Percentiles rank a stretch among this genome's conserved stretches.
Conservation (phyloP, 2,797 vertebrate genomes). For the Sciaenops ocellatus region DNA sequence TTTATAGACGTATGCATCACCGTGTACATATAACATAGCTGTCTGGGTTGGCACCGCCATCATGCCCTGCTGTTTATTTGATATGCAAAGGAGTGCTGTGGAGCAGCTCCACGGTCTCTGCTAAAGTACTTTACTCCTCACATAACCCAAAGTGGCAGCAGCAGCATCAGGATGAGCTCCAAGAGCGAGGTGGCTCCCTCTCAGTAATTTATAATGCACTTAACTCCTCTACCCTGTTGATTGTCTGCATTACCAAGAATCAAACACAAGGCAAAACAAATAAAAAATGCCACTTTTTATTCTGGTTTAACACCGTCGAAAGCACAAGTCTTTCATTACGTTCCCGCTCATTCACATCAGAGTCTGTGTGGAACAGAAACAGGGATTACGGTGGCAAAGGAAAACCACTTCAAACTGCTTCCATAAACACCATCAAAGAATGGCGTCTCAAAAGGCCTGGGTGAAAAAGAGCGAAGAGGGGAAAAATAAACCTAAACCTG, state of each 20-base stretch:
- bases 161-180: conserved; percentile 81
- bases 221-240: conserved; percentile 85
- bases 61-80: conserved; percentile 83
- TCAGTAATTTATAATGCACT: conserved; percentile 86
- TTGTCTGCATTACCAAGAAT: conserved; percentile 84
- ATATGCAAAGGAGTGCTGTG: conserved; percentile 86
- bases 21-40: conserved; percentile 66
- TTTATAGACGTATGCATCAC: conserved; percentile 63
- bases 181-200: conserved; percentile 83
- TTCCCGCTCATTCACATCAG: conserved; percentile 68
- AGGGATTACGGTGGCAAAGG: conserved; percentile 74
- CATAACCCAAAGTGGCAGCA: conserved; percentile 88
- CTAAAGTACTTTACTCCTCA: conserved; percentile 87
- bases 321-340: conserved; percentile 83
- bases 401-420: conserved; percentile 73
- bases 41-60: conserved; percentile 78
- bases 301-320: conserved; percentile 76
- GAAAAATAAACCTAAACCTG: conserved; percentile 55
- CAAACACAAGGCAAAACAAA: conserved; percentile 81
- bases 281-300: conserved; percentile 87
- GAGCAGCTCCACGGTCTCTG: conserved; percentile 80
- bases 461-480: conserved; percentile 30
- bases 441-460: conserved; percentile 40
- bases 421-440: conserved; percentile 72
- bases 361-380: conserved; percentile 71